phyloP scores from a whole-genome alignment of 2,113 vertebrate genomes.

The Copsychus sechellarum region DNA sequence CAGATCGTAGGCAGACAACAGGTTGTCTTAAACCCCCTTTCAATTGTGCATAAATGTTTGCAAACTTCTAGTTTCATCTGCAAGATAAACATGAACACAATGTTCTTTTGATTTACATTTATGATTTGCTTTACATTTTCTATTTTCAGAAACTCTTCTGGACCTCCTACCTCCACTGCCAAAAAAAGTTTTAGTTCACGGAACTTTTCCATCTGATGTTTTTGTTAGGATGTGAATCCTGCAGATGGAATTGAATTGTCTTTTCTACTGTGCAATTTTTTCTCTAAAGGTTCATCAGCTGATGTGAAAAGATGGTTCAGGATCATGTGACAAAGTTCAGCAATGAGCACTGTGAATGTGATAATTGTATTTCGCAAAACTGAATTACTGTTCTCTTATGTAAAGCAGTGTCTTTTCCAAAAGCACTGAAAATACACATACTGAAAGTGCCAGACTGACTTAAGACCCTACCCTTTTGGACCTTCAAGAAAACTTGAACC shows the following conservation, averaged over 20 bases:
- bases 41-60: background rate
- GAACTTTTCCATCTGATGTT: background rate
- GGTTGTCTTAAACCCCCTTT: constrained; percentile 10
- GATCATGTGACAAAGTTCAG: background rate
- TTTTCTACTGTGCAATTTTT: background rate
- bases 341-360: background rate
- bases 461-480: background rate
- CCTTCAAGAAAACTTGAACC: background rate
- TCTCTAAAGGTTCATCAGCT: background rate
- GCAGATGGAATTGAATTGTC: background rate
- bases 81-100: background rate
- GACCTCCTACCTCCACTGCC: background rate
- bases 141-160: constrained; percentile 25
- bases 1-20: background rate
- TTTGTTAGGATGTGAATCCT: background rate
- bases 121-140: background rate
- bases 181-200: background rate
- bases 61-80: background rate
- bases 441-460: background rate
- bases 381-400: background rate
- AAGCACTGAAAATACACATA: background rate
- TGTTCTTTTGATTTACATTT: background rate
- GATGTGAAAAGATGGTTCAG: background rate
- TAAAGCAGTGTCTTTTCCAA: background rate
- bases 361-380: background rate